A percentile compares a stretch with the other conserved stretches of the same genome.
Evolutionary conservation across 2,113 vertebrate genomes (phyloP).

Genomic region (Mohoua ochrocephala): DNA sequence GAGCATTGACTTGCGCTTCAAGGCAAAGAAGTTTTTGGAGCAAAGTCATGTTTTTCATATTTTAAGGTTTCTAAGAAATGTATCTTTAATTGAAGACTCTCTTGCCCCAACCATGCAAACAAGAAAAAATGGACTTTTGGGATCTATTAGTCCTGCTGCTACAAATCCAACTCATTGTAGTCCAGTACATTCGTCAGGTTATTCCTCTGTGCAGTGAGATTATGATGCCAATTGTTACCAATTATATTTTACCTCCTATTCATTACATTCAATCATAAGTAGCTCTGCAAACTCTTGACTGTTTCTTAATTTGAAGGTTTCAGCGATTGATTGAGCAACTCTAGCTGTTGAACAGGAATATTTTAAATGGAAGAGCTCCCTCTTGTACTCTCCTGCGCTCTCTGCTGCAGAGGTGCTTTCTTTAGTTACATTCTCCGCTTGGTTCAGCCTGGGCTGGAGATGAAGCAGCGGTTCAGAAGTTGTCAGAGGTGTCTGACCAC

Average conservation of each 20-base stretch:
- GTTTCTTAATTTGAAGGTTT: background rate
- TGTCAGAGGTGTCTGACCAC: background rate
- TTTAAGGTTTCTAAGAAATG: background rate
- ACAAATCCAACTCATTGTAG: background rate
- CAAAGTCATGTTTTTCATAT: background rate
- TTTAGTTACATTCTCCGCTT: background rate
- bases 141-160: background rate
- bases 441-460: background rate
- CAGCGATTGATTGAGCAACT: background rate
- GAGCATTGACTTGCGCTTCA: background rate
- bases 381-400: background rate
- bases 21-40: background rate
- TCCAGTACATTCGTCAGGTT: background rate
- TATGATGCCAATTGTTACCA: background rate
- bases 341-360: background rate
- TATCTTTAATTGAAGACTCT: background rate
- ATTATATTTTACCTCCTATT: background rate
- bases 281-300: background rate
- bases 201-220: background rate
- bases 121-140: background rate
- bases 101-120: background rate
- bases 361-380: background rate
- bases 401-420: background rate
- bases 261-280: background rate
- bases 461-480: background rate